These are phyloP conservation scores for Rhaphigaster nebulosa DNA, from an alignment of 2,888 invertebrate species.

Conservation along the genomic window DNA sequence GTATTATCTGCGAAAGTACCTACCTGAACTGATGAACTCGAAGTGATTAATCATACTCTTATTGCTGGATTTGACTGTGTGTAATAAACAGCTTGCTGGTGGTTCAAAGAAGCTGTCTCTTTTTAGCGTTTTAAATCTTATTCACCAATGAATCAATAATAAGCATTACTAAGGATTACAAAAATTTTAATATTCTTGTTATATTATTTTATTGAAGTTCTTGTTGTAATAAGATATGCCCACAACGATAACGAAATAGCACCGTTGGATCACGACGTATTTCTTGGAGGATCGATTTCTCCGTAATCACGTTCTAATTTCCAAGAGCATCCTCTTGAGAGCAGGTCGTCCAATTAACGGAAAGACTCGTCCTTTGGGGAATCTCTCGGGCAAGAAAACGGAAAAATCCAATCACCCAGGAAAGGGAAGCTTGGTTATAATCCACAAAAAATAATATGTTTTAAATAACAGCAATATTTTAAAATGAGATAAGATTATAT, in stretches of 20 bases:
- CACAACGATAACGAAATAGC: neutral
- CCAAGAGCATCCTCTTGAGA: neutral
- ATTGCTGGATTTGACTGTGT: too few relatives aligned
- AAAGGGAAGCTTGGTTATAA: neutral
- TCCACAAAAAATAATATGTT: neutral
- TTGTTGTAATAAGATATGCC: neutral
- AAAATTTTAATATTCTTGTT: neutral
- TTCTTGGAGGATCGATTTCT: neutral
- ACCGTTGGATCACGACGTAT: neutral
- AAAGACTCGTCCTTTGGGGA: constrained; percentile 21
- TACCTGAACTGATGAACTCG: too few relatives aligned
- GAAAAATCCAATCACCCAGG: neutral
- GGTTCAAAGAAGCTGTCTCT: too few relatives aligned
- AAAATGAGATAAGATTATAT: neutral
- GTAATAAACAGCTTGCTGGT: too few relatives aligned
- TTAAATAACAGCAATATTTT: neutral
- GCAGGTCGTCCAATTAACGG: neutral
- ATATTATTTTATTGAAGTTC: neutral
- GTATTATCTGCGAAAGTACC: too few relatives aligned
- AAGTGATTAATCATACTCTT: too few relatives aligned
- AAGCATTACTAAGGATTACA: neutral
- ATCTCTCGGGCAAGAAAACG: neutral
- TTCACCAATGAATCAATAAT: too few relatives aligned
- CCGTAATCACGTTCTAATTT: constrained; percentile 23
- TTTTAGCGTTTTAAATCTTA: too few relatives aligned